Conservation (phyloP, 2,888 invertebrate species). For the Lepetodrilus schrolli region DNA sequence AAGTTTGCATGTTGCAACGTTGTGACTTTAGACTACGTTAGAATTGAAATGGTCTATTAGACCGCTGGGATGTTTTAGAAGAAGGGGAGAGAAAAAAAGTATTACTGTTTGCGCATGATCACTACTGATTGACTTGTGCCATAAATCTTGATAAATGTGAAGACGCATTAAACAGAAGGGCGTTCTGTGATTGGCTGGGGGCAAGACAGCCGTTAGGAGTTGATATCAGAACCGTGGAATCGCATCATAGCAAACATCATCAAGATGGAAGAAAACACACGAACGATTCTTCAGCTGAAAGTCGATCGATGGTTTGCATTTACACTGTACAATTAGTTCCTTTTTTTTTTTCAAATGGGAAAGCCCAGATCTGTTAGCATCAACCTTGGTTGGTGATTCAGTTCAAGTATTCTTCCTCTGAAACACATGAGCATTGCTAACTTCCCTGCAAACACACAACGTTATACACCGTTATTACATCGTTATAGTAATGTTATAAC, state of each 20-base stretch:
- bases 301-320: not conserved
- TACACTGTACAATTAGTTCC: no score
- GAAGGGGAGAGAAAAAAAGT: not conserved
- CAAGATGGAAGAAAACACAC: not conserved
- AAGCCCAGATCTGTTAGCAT: no score
- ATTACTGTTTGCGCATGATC: not conserved
- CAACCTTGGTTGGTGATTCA: no score
- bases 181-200: not conserved
- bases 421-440: no score
- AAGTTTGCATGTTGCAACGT: not conserved
- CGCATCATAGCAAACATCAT: no score
- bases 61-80: not conserved
- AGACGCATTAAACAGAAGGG: not conserved
- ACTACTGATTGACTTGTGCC: not conserved
- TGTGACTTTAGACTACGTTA: not conserved
- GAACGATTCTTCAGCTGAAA: not conserved
- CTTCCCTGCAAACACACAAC: no score
- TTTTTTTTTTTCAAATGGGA: no score
- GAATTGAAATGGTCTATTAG: not conserved
- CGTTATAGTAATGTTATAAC: no score
- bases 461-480: no score
- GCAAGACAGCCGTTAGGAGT: not conserved
- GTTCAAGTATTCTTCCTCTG: no score
- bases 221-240: not conserved
- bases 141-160: not conserved